Evolutionary conservation across 2,888 invertebrate species (phyloP), one percentile per base, ranked within the genome.

Genomic region (Bembecia ichneumoniformis): DNA sequence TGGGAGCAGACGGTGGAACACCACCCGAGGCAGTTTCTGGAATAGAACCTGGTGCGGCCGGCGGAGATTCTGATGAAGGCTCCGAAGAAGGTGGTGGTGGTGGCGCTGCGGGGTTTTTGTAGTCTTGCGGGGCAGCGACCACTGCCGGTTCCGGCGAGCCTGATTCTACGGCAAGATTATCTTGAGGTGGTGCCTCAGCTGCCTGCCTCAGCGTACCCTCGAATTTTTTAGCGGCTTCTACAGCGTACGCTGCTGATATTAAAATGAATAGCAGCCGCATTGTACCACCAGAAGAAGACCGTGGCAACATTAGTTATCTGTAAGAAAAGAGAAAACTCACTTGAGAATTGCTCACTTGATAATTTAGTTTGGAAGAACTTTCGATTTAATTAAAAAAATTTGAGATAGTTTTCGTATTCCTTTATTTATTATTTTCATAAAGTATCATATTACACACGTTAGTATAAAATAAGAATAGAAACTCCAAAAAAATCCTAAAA

Each of bases 271-370:
- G 61, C 64, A 86, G 68, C 76, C 82, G 77, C 87, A 87, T 87
- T 70, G 74, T 86, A 59, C 63, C 71, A 61, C 70, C 68, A 60
- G 66, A 62, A 60, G 73, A 68, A 63, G 74, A 76, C 77, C 83
- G 82, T 80, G 77, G 82, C 76, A 81, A 74, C 76, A 80, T 80
- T 74, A 57, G 70, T 71, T 79, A 79, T 83, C 86, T 87, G 83
- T 64, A 87, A 86, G 83, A 84, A 84, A 73, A 69, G 71, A 74
- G 69, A 28, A 28, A 28, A 28, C 28, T 28, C 4, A 28, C 9
- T 9, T 9, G 9, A 2, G 5, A 28, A 28, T 28, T 28, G 7
- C 9, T 28, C 28, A 28, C 9, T 28, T 28, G 28, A 28, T 28
- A 28, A 28, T 28, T 28, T 28, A 28, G 2, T 28, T 28, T 28